Evolutionary conservation across 2,888 invertebrate genomes (phyloP), one percentile per base, ranked within the genome.

Genomic region (Portevinia maculata): DNA sequence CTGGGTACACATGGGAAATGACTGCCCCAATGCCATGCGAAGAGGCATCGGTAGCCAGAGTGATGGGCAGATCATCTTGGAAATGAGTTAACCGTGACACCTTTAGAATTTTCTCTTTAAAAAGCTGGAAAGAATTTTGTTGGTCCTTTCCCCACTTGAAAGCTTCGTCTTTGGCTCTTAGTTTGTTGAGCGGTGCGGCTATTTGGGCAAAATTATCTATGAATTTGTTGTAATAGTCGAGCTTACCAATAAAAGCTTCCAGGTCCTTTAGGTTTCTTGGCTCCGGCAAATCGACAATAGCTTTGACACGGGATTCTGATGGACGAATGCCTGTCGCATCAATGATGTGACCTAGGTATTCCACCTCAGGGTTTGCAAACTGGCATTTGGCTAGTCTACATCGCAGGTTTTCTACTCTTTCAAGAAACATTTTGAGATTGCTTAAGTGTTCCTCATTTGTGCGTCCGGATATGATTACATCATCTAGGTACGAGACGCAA

Each of bases 141-240:
- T 86, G 79, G 13, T 84, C 85, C 67, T 85, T 79, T 3, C 84
- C 70, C 60, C n/a, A n/a, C n/a, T n/a, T n/a, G n/a, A n/a, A n/a
- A n/a, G n/a, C n/a, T n/a, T n/a, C n/a, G n/a, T n/a, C n/a, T n/a
- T n/a, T 84, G 64, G 3, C 53, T 44, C 46, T 46, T 5, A 79
- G 11, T 50, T 69, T 67, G 8, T 74, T 74, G 3, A 81, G 39
- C 6, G 65, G 65, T 30, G 74, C 79, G 1, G 74, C 70, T 34
- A 57, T 28, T 46, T 53, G 24, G 0, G 81, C 73, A 41, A 71
- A 69, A 48, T 84, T 69, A n/a, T 60, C 48, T 2, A 84, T 65
- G 46, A 84, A 85, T 28, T 64, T 74, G 44, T 74, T 67, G 32
- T 85, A 85, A 39, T 75, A 84, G 28, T 84, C 84, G 50, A 87